Evolutionary conservation across 1,140 invertebrate species (phyloP).

Genomic region (Acromyrmex heyeri): DNA sequence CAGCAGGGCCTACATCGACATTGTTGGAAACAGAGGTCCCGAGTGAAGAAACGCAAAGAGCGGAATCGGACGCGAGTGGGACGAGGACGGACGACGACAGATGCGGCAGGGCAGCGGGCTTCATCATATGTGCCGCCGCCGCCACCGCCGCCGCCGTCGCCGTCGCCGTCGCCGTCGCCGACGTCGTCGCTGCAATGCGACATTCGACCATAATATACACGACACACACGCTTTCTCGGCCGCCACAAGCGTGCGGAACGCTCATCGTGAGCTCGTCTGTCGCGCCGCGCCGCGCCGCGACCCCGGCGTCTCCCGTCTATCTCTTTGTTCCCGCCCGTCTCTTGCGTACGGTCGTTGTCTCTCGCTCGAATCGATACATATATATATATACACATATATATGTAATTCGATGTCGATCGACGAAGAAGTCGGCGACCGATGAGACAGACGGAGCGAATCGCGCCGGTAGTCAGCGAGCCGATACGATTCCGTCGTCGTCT

Average conservation of each 20-base stretch:
- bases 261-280: constrained; percentile 3
- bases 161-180: neutral
- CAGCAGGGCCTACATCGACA: neutral
- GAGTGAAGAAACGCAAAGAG: neutral
- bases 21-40: neutral
- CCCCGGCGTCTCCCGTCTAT: constrained; percentile 2
- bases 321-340: constrained; percentile 47
- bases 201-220: constrained; percentile 59
- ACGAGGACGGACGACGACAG: constrained; percentile 53
- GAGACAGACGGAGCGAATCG: constrained; percentile 32
- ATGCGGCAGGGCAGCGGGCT: constrained; percentile 5
- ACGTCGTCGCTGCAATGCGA: constrained; percentile 58
- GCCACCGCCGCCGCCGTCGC: neutral
- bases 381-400: neutral
- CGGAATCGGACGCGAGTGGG: neutral
- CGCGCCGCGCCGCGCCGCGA: constrained; percentile 12
- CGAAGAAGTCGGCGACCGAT: constrained; percentile 32
- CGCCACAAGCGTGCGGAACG: constrained; percentile 26
- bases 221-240: constrained; percentile 39
- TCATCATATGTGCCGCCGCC: neutral
- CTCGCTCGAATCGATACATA: constrained; percentile 40
- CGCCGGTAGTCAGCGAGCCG: constrained; percentile 53
- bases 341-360: constrained; percentile 22
- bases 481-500: neutral
- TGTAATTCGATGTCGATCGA: constrained; percentile 36